A percentile compares a stretch with the other conserved stretches of the same genome.
These are phyloP conservation scores for Cavia porcellus DNA, from an alignment of 2,113 vertebrate species.

Conservation along the genomic window DNA sequence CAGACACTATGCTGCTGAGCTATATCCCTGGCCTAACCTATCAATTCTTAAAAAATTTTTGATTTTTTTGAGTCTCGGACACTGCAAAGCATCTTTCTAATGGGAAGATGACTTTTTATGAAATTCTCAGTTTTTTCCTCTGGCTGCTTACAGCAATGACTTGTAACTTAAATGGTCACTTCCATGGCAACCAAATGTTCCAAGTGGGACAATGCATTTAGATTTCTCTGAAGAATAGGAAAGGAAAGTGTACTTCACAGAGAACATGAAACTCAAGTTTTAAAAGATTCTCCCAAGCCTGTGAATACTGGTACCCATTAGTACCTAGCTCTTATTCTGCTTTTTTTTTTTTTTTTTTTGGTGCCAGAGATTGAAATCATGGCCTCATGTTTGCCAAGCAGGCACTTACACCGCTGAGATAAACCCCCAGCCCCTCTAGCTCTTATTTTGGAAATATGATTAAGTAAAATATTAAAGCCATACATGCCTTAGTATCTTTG, in stretches of 20 bases:
- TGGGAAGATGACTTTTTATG: neutral
- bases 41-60: slow-evolving; percentile 30
- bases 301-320: neutral
- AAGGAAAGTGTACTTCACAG: neutral
- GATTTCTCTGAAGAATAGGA: neutral
- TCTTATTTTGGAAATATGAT: slow-evolving; percentile 29
- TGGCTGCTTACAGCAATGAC: slow-evolving; percentile 25
- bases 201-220: neutral
- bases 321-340: no score
- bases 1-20: no score
- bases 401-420: no score
- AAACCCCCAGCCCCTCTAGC: no score
- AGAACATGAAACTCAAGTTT: neutral
- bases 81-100: slow-evolving; percentile 10
- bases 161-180: neutral
- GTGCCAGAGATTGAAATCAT: no score
- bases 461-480: slow-evolving; percentile 8
- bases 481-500: neutral
- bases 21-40: neutral
- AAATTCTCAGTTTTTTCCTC: slow-evolving; percentile 7
- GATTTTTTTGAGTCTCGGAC: neutral
- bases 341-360: no score
- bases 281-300: neutral
- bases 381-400: no score
- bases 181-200: neutral